phyloP scores from a whole-genome alignment of 2,888 invertebrate species.

The Penaeus monodon region DNA sequence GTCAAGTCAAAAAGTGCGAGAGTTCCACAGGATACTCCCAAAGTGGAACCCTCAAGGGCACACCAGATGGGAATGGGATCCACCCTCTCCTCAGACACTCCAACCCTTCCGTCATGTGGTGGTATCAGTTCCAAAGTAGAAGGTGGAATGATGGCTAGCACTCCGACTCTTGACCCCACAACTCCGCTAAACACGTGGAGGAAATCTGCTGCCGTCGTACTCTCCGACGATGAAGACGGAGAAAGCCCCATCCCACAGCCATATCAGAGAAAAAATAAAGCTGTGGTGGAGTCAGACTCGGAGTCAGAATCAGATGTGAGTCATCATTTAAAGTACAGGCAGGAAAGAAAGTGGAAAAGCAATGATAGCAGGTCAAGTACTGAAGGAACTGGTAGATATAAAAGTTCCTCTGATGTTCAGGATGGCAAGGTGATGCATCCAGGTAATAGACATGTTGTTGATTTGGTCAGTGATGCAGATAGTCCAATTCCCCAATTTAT shows the following conservation, averaged over 20 bases:
- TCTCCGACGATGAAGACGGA: constrained; percentile 19
- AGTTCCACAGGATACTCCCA: background rate
- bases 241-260: constrained; percentile 20
- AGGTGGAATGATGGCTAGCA: constrained; percentile 16
- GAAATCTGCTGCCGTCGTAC: background rate
- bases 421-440: background rate
- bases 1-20: no score
- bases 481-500: background rate
- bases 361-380: background rate
- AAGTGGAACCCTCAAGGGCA: no score
- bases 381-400: no score
- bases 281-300: constrained; percentile 12
- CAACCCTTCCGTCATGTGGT: background rate
- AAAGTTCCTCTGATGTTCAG: no score
- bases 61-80: no score
- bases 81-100: background rate
- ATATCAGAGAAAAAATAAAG: background rate
- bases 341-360: background rate
- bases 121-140: background rate
- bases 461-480: background rate
- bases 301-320: background rate
- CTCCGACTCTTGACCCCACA: constrained; percentile 5
- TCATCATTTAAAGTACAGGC: background rate
- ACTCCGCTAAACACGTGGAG: constrained; percentile 16
- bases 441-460: background rate